These are phyloP conservation scores for Neelides sp. DNA, from an alignment of 1,140 invertebrate species.

Conservation along the genomic window DNA sequence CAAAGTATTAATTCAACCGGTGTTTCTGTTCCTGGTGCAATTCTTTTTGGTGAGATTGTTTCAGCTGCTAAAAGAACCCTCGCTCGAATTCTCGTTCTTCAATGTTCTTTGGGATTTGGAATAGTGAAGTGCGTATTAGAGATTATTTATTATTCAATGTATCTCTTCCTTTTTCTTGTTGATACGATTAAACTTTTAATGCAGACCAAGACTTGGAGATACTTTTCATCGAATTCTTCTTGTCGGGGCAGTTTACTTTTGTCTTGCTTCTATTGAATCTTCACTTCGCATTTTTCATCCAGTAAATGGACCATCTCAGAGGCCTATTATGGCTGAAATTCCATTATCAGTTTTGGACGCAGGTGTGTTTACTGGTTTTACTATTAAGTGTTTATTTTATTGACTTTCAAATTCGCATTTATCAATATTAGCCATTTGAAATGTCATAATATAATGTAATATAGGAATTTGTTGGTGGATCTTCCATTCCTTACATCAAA, in stretches of 20 bases:
- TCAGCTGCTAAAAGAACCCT: constrained; percentile 78
- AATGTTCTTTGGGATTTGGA: constrained; percentile 85
- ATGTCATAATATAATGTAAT: too few species aligned
- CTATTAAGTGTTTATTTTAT: too few species aligned
- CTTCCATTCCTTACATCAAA: constrained; percentile 75
- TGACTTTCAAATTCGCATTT: too few species aligned
- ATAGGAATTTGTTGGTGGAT: constrained; percentile 66
- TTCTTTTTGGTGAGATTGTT: constrained; percentile 71
- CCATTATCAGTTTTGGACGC: constrained; percentile 58
- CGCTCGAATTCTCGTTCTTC: constrained; percentile 82
- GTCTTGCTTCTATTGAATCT: constrained; percentile 66
- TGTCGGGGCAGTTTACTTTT: constrained; percentile 66
- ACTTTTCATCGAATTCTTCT: constrained; percentile 72
- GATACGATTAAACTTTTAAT: constrained; percentile 31
- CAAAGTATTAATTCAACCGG: constrained; percentile 64
- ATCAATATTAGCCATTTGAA: too few species aligned
- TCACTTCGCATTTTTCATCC: constrained; percentile 59
- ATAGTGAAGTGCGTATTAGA: constrained; percentile 69
- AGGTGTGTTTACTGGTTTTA: constrained; percentile 58
- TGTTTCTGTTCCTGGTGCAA: constrained; percentile 48
- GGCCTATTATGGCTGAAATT: constrained; percentile 56
- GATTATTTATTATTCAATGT: constrained; percentile 5
- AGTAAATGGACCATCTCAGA: constrained; percentile 50
- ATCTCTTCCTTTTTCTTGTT: background rate
- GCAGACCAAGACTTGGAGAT: constrained; percentile 67